phyloP scores from a whole-genome alignment of 2,888 invertebrate species.

The Netelia virgata region DNA sequence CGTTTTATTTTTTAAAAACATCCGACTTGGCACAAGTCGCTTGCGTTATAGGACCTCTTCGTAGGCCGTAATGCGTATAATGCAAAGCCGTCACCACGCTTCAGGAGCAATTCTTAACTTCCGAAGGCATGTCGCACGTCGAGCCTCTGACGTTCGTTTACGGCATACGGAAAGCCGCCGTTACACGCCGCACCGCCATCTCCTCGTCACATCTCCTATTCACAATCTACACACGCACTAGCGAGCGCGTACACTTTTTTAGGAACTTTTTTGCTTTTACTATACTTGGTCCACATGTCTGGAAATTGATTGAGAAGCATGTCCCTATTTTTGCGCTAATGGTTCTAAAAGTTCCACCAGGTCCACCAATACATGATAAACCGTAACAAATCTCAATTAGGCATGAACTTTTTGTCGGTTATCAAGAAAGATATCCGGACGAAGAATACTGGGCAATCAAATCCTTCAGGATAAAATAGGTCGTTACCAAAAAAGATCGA shows the following conservation, averaged over 20 bases:
- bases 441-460: not conserved
- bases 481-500: not conserved
- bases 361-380: conserved; percentile 9
- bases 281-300: conserved; percentile 74
- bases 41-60: not conserved
- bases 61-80: too few relatives aligned
- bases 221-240: conserved; percentile 61
- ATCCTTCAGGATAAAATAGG: not conserved
- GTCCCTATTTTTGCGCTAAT: conserved; percentile 11
- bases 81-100: too few relatives aligned
- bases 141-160: too few relatives aligned
- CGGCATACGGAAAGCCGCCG: too few relatives aligned
- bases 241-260: conserved; percentile 56
- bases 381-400: conserved; percentile 36
- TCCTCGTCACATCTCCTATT: conserved; percentile 1
- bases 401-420: conserved; percentile 23
- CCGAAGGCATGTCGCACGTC: too few relatives aligned
- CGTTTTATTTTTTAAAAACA: conserved; percentile 15
- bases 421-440: conserved; percentile 1
- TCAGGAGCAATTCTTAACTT: too few relatives aligned
- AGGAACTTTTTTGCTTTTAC: conserved; percentile 58
- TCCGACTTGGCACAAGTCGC: not conserved
- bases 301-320: conserved; percentile 67
- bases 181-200: not conserved
- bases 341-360: conserved; percentile 23